Conservation (phyloP, 2,113 vertebrate species). For the Cottus gobio region DNA sequence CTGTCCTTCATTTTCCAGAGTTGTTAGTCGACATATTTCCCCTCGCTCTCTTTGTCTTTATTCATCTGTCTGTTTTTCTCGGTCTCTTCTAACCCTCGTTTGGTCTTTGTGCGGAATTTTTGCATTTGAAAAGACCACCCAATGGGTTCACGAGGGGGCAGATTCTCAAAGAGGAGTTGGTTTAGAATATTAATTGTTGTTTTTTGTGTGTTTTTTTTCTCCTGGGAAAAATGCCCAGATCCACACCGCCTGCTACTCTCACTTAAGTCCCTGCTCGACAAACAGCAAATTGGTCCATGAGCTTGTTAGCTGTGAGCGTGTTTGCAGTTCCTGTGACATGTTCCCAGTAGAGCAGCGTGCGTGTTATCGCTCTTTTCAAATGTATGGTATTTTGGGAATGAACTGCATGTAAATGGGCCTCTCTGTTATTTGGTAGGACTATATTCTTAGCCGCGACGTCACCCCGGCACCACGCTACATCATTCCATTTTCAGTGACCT, state of each 20-base stretch:
- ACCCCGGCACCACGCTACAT: slow-evolving; percentile 3
- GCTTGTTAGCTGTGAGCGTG: neutral
- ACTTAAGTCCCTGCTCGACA: slow-evolving; percentile 21
- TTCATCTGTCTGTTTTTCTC: slow-evolving; percentile 37
- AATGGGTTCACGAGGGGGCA: slow-evolving; percentile 66
- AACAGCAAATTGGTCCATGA: slow-evolving; percentile 11
- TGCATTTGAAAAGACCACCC: slow-evolving; percentile 81
- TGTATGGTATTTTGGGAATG: neutral
- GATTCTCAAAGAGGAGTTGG: slow-evolving; percentile 64
- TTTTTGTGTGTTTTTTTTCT: neutral
- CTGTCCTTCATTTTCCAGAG: slow-evolving; percentile 31
- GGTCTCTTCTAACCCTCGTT: slow-evolving; percentile 37
- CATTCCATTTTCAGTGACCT: slow-evolving; percentile 52
- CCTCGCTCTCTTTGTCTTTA: slow-evolving; percentile 26
- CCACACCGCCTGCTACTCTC: slow-evolving; percentile 39
- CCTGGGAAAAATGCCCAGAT: slow-evolving; percentile 66
- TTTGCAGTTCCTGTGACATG: neutral
- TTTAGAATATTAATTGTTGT: slow-evolving; percentile 78
- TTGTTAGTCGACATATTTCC: slow-evolving; percentile 32
- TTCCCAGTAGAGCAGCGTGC: neutral
- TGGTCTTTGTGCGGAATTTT: slow-evolving; percentile 57
- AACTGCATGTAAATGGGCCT: neutral
- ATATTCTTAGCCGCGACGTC: neutral
- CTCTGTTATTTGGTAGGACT: neutral
- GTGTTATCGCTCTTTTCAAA: slow-evolving; percentile 7